These are phyloP conservation scores for Galaxias olidus DNA, from an alignment of 2,797 vertebrate species.

Conservation along the genomic window DNA sequence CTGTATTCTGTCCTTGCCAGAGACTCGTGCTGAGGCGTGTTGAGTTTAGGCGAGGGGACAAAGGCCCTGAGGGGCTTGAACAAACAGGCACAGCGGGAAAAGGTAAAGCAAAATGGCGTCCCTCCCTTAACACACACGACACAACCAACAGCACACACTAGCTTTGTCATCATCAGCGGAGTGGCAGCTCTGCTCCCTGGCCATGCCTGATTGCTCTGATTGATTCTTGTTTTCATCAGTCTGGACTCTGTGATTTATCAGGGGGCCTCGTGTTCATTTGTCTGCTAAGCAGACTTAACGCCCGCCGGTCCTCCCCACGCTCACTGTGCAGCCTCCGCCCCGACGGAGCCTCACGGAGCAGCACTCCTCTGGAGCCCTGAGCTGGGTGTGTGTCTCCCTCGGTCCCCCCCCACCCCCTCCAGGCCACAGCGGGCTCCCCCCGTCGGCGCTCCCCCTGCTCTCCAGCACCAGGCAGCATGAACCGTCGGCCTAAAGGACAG, in stretches of 20 bases:
- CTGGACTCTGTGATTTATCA: conserved; percentile 59
- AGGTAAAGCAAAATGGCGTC: background rate
- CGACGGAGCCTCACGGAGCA: no score
- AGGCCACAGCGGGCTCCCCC: no score
- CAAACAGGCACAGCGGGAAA: conserved; percentile 9
- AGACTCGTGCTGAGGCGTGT: background rate
- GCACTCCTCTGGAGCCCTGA: no score
- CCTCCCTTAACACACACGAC: background rate
- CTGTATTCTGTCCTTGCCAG: no score
- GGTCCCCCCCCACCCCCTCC: background rate
- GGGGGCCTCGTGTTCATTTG: conserved; percentile 48
- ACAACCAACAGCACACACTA: conserved; percentile 3
- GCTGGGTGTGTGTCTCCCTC: no score
- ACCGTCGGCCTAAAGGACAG: background rate
- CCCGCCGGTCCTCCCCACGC: background rate
- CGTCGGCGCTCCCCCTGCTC: background rate
- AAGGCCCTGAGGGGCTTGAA: background rate
- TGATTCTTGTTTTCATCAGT: conserved; percentile 59
- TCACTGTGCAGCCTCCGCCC: no score
- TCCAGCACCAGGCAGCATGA: background rate
- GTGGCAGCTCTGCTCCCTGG: conserved; percentile 32
- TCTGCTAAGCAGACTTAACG: conserved; percentile 39
- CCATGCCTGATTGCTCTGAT: conserved; percentile 51
- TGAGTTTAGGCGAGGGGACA: background rate
- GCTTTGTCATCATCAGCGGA: conserved; percentile 52